Conservation (phyloP, 2,113 vertebrate genomes). For the Anguilla rostrata region DNA sequence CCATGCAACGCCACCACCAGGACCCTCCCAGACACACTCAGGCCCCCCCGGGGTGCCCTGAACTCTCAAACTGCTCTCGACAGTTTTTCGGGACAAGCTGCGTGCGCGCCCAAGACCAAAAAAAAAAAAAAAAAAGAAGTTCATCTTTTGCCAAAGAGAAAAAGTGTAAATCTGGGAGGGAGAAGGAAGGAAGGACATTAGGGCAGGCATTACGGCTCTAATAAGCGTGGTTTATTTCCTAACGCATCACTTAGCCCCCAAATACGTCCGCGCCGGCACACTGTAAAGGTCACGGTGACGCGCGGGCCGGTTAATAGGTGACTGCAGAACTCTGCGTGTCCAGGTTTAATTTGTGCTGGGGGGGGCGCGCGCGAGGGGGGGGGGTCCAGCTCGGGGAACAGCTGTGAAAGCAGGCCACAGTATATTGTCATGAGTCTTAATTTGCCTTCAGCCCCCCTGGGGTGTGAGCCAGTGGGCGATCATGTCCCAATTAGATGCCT, state of each 20-base stretch:
- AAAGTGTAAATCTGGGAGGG: not conserved
- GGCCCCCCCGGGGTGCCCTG: no score
- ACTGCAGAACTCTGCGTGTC: not conserved
- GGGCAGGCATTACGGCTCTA: not conserved
- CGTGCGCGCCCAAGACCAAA: no score
- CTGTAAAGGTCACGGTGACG: not conserved
- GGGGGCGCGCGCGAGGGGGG: not conserved
- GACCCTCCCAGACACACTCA: no score
- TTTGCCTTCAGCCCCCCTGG: not conserved
- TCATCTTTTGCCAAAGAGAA: not conserved
- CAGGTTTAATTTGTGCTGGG: not conserved
- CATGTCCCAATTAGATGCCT: slow-evolving; percentile 28
- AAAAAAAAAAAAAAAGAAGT: not conserved
- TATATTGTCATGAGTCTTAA: not conserved
- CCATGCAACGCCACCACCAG: no score
- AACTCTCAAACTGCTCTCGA: no score
- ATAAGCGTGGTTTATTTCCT: not conserved
- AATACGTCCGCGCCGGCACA: not conserved
- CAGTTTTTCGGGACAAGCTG: no score
- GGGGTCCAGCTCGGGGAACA: not conserved
- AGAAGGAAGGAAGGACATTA: not conserved
- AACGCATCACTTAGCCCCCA: not conserved
- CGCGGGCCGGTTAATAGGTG: not conserved
- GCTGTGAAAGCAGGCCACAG: not conserved
- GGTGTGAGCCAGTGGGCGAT: slow-evolving; percentile 24